Conservation (phyloP, 1,140 invertebrate species). For the Papilio polyxenes region DNA sequence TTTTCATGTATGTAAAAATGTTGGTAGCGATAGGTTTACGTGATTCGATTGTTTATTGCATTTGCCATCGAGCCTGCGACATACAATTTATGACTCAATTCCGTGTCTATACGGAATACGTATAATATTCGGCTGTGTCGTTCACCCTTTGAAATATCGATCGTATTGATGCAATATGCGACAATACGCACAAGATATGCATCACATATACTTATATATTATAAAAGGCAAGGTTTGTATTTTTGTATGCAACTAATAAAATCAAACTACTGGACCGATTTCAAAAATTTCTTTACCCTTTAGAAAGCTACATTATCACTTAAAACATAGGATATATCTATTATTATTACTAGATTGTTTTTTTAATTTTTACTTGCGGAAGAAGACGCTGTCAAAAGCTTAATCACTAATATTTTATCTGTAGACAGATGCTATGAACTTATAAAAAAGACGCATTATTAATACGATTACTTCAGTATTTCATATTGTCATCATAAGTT, state of each 20-base stretch:
- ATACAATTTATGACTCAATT: conserved; percentile 58
- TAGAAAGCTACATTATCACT: too few relatives aligned
- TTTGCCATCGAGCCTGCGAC: conserved; percentile 42
- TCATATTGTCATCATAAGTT: too few relatives aligned
- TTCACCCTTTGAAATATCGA: conserved; percentile 39
- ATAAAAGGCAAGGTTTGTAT: too few relatives aligned
- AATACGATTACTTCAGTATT: too few relatives aligned
- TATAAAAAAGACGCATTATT: background rate
- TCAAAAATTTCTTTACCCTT: too few relatives aligned
- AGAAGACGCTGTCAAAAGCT: too few relatives aligned
- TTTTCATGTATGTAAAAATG: conserved; percentile 49
- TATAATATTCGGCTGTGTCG: conserved; percentile 38
- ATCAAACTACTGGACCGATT: too few relatives aligned
- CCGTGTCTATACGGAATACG: conserved; percentile 32
- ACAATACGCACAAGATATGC: conserved; percentile 9
- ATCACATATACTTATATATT: background rate
- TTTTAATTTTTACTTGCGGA: too few relatives aligned
- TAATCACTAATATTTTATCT: background rate
- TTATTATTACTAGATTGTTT: too few relatives aligned
- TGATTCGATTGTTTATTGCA: conserved; percentile 58
- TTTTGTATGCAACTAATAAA: too few relatives aligned
- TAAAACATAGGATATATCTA: background rate
- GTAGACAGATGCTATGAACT: background rate
- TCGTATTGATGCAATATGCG: conserved; percentile 30
- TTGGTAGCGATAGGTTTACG: conserved; percentile 42